Base-by-base conservation (phyloP, 2,888 invertebrate species). In the Odontomyia ornata region DNA sequence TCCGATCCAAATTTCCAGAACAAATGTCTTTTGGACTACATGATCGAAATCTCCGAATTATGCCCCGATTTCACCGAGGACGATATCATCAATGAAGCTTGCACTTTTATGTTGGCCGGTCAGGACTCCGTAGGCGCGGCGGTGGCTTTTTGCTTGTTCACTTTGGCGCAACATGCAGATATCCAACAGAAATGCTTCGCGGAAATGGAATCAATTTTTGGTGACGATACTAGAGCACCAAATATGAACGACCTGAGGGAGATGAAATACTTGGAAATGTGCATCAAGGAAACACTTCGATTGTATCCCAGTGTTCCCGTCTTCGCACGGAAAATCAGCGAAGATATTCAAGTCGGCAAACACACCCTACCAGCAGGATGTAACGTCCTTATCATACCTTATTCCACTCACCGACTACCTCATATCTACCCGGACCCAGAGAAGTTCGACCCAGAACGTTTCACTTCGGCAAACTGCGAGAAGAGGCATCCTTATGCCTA, bases 191-290 rank as follows among this genome's bases (percentile, higher is more conserved):
- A 86, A 79, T 88, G 89, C 3, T 80, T 85, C 7, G 83, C 88
- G n/a, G 90, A 90, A 83, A 82, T 89, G 64, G 84, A 86, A 46
- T 81, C 81, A 1, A 88, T 89, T 76, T 89, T 89, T 77, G 85
- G 83, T 1, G 83, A 82, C 78, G 85, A 83, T 80, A 82, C 83
- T 43, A 87, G 89, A 4, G 81, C 88, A 0, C 88, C 89, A 0
- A 88, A 86, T 1, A 88, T 89, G 83, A 87, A 87, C n/a, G 90
- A 91, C 79, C 82, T 93, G 57, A 85, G 89, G 11, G 88, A 89
- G 77, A 90, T 93, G 90, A 88, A 89, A 52, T 93, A 92, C 81
- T 84, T 92, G 79, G 93, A 93, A 80, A 89, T 90, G 83, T 92
- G 92, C 81, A 90, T 93, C 64, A 93, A 93, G 82, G 93, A 93